A percentile compares a stretch with the other conserved stretches of the same genome.
phyloP scores from a whole-genome alignment of 53 echinoderm and acorn worm genomes.

The Pentamera pediparva region DNA sequence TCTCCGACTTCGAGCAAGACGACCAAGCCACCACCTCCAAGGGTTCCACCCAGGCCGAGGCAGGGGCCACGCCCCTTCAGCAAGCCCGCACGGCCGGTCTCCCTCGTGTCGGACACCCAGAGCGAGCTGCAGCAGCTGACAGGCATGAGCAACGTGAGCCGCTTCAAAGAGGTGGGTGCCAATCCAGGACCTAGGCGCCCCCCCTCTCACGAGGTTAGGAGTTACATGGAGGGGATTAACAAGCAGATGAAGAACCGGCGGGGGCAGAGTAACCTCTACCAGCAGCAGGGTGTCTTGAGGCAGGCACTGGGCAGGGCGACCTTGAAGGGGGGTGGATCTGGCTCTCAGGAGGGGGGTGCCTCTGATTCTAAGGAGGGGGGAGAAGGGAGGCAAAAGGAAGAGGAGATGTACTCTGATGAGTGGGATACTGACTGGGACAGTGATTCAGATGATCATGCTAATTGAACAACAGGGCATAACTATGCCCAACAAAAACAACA shows the following conservation, averaged over 20 bases:
- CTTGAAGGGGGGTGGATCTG: background rate
- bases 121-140: conserved; percentile 22
- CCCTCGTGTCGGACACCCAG: conserved; percentile 12
- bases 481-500: too few species aligned
- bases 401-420: conserved; percentile 25
- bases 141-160: conserved; percentile 17
- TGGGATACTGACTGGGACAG: conserved; percentile 37
- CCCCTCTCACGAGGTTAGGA: conserved; percentile 7
- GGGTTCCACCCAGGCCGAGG: conserved; percentile 13
- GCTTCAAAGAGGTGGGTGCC: conserved; percentile 35
- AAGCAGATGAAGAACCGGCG: conserved; percentile 24
- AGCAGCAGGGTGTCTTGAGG: background rate
- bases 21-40: too few species aligned
- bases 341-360: background rate
- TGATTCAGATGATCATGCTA: background rate
- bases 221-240: conserved; percentile 12
- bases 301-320: background rate
- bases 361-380: background rate
- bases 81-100: background rate
- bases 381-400: background rate
- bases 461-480: background rate
- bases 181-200: background rate
- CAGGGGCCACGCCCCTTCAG: conserved; percentile 8
- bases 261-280: conserved; percentile 13
- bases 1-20: too few species aligned